phyloP scores from a whole-genome alignment of 2,888 invertebrate species.

The Oscheius sp. region DNA sequence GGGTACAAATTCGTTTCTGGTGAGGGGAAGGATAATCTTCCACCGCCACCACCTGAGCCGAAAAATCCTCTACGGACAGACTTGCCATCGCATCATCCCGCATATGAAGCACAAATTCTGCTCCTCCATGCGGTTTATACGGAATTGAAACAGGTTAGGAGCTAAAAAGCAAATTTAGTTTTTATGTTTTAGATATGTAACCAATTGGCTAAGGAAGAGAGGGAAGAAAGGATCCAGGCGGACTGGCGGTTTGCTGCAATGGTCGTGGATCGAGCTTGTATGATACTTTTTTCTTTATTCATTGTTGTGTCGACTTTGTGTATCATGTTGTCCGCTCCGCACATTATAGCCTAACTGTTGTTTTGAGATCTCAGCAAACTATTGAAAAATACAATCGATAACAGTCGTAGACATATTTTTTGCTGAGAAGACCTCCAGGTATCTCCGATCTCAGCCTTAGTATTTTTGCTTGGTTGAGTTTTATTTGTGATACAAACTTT shows the following conservation, averaged over 20 bases:
- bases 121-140: slow-evolving; percentile 57
- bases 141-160: slow-evolving; percentile 51
- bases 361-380: no score
- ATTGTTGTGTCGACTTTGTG: slow-evolving; percentile 53
- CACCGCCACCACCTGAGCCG: slow-evolving; percentile 39
- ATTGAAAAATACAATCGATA: no score
- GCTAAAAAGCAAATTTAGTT: background rate
- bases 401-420: no score
- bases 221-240: slow-evolving; percentile 51
- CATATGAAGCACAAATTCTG: slow-evolving; percentile 59
- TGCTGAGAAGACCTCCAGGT: no score
- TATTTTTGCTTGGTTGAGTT: no score
- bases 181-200: slow-evolving; percentile 39
- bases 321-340: slow-evolving; percentile 59
- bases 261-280: slow-evolving; percentile 58
- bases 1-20: slow-evolving; percentile 55
- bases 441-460: no score
- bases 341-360: slow-evolving; percentile 58
- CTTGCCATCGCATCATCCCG: slow-evolving; percentile 52
- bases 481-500: no score
- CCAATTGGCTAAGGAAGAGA: slow-evolving; percentile 53
- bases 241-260: slow-evolving; percentile 64
- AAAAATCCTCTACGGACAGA: slow-evolving; percentile 33
- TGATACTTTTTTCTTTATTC: slow-evolving; percentile 57
- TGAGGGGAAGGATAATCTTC: slow-evolving; percentile 37